A percentile compares a stretch with the other conserved stretches of the same genome.
phyloP scores from a whole-genome alignment of 2,113 vertebrate species.

The Tyto alba region DNA sequence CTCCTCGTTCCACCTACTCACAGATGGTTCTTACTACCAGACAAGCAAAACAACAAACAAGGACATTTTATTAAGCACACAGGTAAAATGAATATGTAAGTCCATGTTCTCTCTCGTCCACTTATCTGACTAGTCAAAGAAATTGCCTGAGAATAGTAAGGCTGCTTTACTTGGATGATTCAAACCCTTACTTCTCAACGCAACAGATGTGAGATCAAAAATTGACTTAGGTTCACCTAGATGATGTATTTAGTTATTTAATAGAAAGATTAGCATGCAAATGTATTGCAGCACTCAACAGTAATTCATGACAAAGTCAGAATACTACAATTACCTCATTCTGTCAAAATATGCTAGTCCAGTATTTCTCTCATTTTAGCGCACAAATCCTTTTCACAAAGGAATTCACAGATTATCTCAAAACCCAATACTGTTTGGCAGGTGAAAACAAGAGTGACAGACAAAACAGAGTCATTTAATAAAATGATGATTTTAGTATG shows the following conservation, averaged over 20 bases:
- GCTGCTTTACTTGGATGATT: not conserved
- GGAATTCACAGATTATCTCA: slow-evolving; percentile 16
- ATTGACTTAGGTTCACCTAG: not conserved
- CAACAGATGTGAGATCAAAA: not conserved
- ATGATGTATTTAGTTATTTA: not conserved
- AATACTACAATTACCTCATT: slow-evolving; percentile 48
- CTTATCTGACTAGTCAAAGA: not conserved
- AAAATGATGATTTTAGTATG: not conserved
- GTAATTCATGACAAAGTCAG: not conserved
- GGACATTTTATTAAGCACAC: not conserved
- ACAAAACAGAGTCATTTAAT: not conserved
- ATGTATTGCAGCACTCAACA: not conserved
- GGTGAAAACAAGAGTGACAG: not conserved
- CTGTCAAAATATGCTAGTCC: slow-evolving; percentile 27
- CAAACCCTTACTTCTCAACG: not conserved
- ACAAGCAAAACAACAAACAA: not conserved
- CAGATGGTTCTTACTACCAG: not conserved
- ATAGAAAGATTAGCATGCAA: slow-evolving; percentile 38
- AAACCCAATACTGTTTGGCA: slow-evolving; percentile 32
- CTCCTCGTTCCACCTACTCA: not conserved
- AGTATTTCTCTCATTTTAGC: not conserved
- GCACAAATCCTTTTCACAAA: slow-evolving; percentile 13
- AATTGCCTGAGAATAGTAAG: not conserved
- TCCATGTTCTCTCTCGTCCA: not conserved
- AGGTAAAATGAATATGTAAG: not conserved